Conservation (phyloP, 92 coral and sea anemone genomes). For the Bergia sp. region DNA sequence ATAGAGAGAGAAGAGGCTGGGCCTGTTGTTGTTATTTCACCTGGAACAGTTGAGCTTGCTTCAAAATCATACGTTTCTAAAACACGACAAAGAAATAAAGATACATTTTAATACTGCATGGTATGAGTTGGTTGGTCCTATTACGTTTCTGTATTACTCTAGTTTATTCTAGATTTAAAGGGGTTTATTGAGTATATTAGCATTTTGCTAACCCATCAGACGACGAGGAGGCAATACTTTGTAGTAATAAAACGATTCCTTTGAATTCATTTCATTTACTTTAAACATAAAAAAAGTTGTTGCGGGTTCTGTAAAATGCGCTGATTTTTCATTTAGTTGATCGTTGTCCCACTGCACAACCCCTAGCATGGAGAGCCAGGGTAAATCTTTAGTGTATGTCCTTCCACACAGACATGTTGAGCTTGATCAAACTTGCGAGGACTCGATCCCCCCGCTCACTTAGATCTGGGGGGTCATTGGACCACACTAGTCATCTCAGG, state of each 20-base stretch:
- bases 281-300: not conserved
- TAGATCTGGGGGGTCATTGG: too few species aligned
- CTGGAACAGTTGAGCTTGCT: not conserved
- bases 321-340: not conserved
- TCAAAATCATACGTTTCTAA: conserved; percentile 14
- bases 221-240: not conserved
- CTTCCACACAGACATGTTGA: too few species aligned
- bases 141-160: too few species aligned
- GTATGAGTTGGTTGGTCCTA: not conserved
- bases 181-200: too few species aligned
- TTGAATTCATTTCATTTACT: not conserved
- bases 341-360: not conserved
- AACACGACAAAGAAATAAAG: too few species aligned
- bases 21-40: not conserved
- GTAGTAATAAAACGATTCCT: too few species aligned
- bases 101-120: too few species aligned
- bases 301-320: not conserved
- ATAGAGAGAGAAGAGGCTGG: not conserved
- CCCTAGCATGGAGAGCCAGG: not conserved
- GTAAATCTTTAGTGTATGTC: not conserved
- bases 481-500: too few species aligned
- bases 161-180: too few species aligned
- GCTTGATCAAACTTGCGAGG: too few species aligned
- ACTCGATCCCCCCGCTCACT: too few species aligned
- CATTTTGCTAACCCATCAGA: not conserved